A percentile compares a stretch with the other conserved stretches of the same genome.
phyloP scores from a whole-genome alignment of 1,140 invertebrate species.

The Oryctes rhinoceros region DNA sequence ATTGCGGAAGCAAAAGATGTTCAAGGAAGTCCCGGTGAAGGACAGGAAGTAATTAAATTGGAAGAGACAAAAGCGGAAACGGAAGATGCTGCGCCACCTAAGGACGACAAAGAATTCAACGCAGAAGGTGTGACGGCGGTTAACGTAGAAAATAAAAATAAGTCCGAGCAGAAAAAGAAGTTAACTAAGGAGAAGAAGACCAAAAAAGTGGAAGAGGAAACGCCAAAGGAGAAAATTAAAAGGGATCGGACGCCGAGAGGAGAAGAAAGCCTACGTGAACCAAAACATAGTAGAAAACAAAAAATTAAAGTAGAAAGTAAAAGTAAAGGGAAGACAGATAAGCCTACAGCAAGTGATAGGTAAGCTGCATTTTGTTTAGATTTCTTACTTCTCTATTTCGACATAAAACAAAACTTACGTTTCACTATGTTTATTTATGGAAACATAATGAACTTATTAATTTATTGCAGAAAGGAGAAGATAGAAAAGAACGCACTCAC shows the following conservation, averaged over 20 bases:
- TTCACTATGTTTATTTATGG: neutral
- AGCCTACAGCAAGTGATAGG: neutral
- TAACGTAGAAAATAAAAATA: constrained; percentile 5
- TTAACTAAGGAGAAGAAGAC: constrained; percentile 41
- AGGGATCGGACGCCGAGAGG: constrained; percentile 25
- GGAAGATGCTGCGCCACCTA: neutral
- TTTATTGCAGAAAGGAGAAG: constrained; percentile 14
- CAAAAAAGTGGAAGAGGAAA: constrained; percentile 1
- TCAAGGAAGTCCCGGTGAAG: neutral
- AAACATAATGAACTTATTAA: too few species aligned
- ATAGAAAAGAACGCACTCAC: neutral
- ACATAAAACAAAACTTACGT: neutral
- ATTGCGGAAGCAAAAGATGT: neutral
- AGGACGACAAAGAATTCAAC: constrained; percentile 35
- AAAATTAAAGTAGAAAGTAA: neutral
- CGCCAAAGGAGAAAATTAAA: constrained; percentile 28
- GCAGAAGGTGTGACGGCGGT: constrained; percentile 34
- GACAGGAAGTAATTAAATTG: neutral
- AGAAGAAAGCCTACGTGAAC: constrained; percentile 43
- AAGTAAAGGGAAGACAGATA: neutral
- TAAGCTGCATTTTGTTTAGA: neutral
- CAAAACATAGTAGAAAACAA: constrained; percentile 8
- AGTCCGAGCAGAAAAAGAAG: constrained; percentile 53
- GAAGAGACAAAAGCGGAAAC: constrained; percentile 13
- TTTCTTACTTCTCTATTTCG: neutral